Base-by-base conservation (phyloP, 2,888 invertebrate species). In the Drosophila barbarae region DNA sequence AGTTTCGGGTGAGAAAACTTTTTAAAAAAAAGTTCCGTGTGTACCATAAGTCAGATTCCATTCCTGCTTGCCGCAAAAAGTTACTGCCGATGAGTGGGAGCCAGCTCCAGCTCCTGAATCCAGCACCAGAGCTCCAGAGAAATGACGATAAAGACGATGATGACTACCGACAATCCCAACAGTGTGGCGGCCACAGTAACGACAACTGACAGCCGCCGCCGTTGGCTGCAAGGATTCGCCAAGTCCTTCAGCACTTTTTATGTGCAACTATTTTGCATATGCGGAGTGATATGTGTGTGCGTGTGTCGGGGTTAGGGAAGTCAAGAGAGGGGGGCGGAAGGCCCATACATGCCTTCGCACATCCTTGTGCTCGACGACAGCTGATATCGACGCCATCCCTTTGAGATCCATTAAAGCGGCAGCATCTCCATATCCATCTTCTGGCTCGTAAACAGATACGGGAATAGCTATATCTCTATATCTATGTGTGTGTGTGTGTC, bases 41-140 rank as follows among this genome's bases (percentile, higher is more conserved):
- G 66, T 32, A 51, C 64, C 60, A 65, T 67, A 85, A 86, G 87
- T 87, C 87, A 87, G 87, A 85, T 85, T 87, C 76, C 77, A 85
- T 85, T 87, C 87, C 88, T 84, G 85, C 76, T 79, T 73, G 28
- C 57, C 50, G 35, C 56, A 51, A 18, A 53, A 30, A 58, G 56
- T 34, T 65, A n/a, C 68, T 44, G 51, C 26, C 50, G 58, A 34
- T 42, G 54, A 52, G 44, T 50, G 30, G 23, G 36, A 44, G 23
- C 36, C 52, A 35, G 44, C 23, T 42, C 13, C 23, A 41, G 23
- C 8, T 23, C 5, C 44, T 12, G 15, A 41, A 44, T 34, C 26
- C 34, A 9, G 54, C 6, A 18, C 9, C 21, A 23, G 53, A 54
- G 47, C 49, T 23, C 23, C 30, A 39, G 36, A 12, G 59, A 34